Percentiles rank a stretch among this genome's conserved stretches.
Evolutionary conservation across 2,113 vertebrate genomes (phyloP).

Genomic region (Oxyura jamaicensis): DNA sequence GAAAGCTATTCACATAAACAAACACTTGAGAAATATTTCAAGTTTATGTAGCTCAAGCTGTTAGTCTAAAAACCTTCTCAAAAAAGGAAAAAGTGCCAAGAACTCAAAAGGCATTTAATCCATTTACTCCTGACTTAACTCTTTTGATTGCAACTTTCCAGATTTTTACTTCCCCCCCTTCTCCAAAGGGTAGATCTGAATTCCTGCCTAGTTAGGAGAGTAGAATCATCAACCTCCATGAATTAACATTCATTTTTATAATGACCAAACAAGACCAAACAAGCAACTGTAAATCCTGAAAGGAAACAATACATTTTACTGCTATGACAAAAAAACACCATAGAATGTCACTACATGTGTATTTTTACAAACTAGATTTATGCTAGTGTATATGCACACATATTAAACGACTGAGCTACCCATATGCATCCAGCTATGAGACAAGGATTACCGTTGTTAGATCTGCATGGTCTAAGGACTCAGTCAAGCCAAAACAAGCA

Average conservation of each 20-base stretch:
- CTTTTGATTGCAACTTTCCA: conserved; percentile 16
- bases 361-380: neutral
- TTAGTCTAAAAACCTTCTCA: conserved; percentile 51
- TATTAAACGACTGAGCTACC: neutral
- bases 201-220: neutral
- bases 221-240: neutral
- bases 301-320: neutral
- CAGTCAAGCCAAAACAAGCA: neutral
- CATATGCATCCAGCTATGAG: neutral
- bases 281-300: neutral
- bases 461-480: neutral
- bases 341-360: neutral
- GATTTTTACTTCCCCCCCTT: neutral
- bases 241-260: neutral
- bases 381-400: neutral
- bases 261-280: neutral
- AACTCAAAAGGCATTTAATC: conserved; percentile 50
- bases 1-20: conserved; percentile 69
- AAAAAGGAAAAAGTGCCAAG: conserved; percentile 27
- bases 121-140: conserved; percentile 25
- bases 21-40: conserved; percentile 70
- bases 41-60: conserved; percentile 56
- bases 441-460: neutral
- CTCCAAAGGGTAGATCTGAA: neutral
- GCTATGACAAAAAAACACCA: neutral